Conservation (phyloP, 2,888 invertebrate genomes). For the Bruchidius siliquastri region DNA sequence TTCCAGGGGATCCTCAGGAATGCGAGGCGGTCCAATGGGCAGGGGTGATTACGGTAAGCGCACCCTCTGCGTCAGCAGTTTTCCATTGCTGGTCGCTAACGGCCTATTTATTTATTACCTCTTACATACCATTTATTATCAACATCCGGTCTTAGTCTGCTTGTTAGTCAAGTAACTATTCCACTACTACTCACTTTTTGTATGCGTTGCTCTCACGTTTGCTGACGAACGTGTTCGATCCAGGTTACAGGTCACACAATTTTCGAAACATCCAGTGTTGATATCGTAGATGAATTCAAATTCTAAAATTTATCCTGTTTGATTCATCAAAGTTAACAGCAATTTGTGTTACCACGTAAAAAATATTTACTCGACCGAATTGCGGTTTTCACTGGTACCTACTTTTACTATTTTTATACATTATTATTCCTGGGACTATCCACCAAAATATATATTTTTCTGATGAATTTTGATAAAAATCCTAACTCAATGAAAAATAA, state of each 20-base stretch:
- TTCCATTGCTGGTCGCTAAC: not conserved
- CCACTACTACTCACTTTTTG: constrained; percentile 24
- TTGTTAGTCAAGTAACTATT: constrained; percentile 49
- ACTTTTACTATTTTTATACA: too few species aligned
- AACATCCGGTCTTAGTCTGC: constrained; percentile 36
- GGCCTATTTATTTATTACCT: not conserved
- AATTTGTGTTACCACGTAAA: too few species aligned
- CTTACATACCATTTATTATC: not conserved
- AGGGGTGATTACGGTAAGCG: constrained; percentile 88
- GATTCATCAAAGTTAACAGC: too few species aligned
- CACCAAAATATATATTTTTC: too few species aligned
- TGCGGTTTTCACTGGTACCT: too few species aligned
- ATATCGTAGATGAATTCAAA: too few species aligned
- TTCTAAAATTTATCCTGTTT: too few species aligned
- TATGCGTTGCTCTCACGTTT: constrained; percentile 5
- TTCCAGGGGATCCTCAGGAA: constrained; percentile 47
- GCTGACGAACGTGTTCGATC: not conserved
- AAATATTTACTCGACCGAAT: too few species aligned
- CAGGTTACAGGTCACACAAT: not conserved
- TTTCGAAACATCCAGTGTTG: too few species aligned
- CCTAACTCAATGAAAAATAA: too few species aligned
- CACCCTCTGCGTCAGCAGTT: not conserved
- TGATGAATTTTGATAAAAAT: too few species aligned
- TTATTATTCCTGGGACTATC: too few species aligned
- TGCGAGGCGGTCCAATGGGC: constrained; percentile 70